Evolutionary conservation across 2,797 vertebrate genomes (phyloP).

Genomic region (Carduelis carduelis): DNA sequence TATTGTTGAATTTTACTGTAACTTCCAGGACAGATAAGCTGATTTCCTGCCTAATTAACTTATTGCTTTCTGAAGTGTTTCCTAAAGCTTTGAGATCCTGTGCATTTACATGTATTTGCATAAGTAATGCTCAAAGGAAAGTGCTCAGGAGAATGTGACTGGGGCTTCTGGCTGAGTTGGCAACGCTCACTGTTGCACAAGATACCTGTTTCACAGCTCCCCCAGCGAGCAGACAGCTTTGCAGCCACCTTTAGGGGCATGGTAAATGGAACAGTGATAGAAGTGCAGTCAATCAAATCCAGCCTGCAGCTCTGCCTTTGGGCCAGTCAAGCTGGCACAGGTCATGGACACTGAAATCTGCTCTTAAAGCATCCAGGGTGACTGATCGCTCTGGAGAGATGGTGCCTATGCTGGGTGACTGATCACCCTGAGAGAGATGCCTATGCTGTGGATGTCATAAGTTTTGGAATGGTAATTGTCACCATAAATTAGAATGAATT

Average conservation of each 20-base stretch:
- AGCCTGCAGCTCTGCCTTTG: neutral
- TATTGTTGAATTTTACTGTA: neutral
- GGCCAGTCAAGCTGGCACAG: neutral
- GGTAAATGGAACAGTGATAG: neutral
- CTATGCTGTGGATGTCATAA: neutral
- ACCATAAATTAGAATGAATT: neutral
- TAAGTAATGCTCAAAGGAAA: neutral
- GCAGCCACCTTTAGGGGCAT: neutral
- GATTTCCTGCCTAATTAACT: neutral
- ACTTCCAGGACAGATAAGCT: neutral
- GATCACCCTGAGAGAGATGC: neutral
- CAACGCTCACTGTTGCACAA: neutral
- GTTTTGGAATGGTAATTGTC: neutral
- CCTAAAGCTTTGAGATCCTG: neutral
- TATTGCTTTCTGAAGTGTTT: neutral
- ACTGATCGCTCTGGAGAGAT: neutral
- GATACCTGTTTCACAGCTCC: neutral
- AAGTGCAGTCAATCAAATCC: neutral
- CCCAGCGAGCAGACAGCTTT: neutral
- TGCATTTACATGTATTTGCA: neutral
- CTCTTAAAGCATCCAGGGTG: neutral
- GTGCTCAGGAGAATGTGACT: neutral
- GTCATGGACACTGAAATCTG: neutral
- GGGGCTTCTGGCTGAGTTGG: neutral
- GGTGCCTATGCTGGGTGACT: neutral